These are phyloP conservation scores for Notospermus geniculatus DNA, from an alignment of 1,140 invertebrate species.

Conservation along the genomic window DNA sequence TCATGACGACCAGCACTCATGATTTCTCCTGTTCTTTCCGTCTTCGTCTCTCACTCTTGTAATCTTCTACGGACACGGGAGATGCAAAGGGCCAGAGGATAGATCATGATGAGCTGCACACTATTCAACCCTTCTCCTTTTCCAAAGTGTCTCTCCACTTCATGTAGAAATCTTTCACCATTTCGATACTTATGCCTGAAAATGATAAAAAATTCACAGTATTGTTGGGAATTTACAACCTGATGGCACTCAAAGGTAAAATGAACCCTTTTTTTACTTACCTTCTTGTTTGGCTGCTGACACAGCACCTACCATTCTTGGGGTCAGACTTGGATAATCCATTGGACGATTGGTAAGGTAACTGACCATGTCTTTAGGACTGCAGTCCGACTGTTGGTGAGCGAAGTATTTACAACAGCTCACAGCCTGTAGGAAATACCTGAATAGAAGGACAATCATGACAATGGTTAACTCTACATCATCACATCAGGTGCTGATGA, in stretches of 20 bases:
- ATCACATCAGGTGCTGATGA: neutral
- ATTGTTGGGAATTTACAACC: too few relatives aligned
- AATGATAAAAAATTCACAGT: constrained; percentile 25
- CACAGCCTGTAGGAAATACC: constrained; percentile 67
- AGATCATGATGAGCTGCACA: neutral
- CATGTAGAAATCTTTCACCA: constrained; percentile 65
- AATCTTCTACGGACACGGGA: too few relatives aligned
- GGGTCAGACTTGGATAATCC: constrained; percentile 61
- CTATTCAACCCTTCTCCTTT: constrained; percentile 64
- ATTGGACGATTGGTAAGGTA: constrained; percentile 10
- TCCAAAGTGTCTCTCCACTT: constrained; percentile 63
- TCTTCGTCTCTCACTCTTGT: too few relatives aligned
- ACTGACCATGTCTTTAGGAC: constrained; percentile 13
- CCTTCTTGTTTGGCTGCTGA: constrained; percentile 56
- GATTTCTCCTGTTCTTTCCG: too few relatives aligned
- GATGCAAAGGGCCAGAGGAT: too few relatives aligned
- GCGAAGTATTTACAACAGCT: constrained; percentile 70
- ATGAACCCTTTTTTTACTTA: neutral
- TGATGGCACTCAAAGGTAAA: neutral
- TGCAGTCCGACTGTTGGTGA: constrained; percentile 56
- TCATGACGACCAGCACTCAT: too few relatives aligned
- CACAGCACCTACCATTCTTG: constrained; percentile 29
- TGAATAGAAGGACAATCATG: constrained; percentile 37
- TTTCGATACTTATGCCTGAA: constrained; percentile 66
- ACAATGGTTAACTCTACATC: too few relatives aligned